A percentile compares a stretch with the other conserved stretches of the same genome.
Conservation (phyloP, 2,888 invertebrate species). For the Cylloceria caligata region DNA sequence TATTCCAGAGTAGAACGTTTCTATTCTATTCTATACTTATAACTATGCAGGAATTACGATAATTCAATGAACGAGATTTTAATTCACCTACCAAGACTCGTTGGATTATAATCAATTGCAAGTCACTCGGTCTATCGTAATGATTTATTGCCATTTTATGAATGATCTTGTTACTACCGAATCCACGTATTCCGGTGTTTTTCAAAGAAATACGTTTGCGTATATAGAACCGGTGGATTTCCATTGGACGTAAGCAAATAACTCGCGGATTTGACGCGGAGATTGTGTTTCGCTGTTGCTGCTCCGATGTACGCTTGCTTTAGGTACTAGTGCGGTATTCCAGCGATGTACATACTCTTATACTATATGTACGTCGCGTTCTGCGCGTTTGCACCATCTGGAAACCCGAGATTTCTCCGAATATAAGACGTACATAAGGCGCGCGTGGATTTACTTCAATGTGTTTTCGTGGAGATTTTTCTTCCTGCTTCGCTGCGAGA, state of each 20-base stretch:
- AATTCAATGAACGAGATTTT: no score
- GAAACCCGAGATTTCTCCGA: conserved; percentile 18
- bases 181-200: conserved; percentile 1
- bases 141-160: not conserved
- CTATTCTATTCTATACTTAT: no score
- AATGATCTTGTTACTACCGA: not conserved
- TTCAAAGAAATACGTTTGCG: not conserved
- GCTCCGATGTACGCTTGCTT: not conserved
- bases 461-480: conserved; percentile 24
- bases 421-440: conserved; percentile 4
- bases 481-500: conserved; percentile 18
- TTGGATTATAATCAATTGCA: not conserved
- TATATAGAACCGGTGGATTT: conserved; percentile 26
- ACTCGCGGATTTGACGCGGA: conserved; percentile 30
- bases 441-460: conserved; percentile 20
- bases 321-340: conserved; percentile 7
- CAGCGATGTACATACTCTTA: not conserved
- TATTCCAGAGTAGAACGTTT: no score
- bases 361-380: conserved; percentile 1
- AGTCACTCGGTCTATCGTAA: not conserved
- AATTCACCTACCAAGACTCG: no score
- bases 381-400: conserved; percentile 30
- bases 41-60: no score
- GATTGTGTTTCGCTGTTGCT: conserved; percentile 29
- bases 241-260: conserved; percentile 45